These are phyloP conservation scores for Botrylloides violaceus DNA, from an alignment of 23 tunicate genomes.

Conservation along the genomic window DNA sequence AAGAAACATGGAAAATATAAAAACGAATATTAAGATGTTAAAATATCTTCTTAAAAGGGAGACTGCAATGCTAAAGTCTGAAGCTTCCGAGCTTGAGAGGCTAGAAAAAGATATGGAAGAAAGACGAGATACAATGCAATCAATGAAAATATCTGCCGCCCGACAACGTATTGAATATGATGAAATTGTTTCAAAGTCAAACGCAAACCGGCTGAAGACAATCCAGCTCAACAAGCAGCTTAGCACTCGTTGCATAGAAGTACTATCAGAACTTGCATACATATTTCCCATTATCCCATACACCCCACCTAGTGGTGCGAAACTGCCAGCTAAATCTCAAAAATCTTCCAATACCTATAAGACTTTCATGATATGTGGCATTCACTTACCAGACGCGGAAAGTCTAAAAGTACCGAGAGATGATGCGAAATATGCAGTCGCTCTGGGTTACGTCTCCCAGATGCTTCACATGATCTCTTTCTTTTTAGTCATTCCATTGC, in stretches of 20 bases:
- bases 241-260: conserved; percentile 29
- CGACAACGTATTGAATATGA: not conserved
- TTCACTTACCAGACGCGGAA: conserved; percentile 67
- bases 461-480: conserved; percentile 64
- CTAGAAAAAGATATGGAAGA: not conserved
- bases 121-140: not conserved
- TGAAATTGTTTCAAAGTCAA: not conserved
- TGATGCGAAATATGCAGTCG: conserved; percentile 45
- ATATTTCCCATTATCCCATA: conserved; percentile 47
- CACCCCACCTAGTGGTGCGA: not conserved
- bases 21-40: not conserved
- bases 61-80: not conserved
- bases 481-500: conserved; percentile 53
- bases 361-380: conserved; percentile 35
- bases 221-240: conserved; percentile 30
- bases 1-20: not conserved
- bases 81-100: not conserved
- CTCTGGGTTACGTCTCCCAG: conserved; percentile 65
- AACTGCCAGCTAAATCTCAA: not conserved
- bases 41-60: not conserved
- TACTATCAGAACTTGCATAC: conserved; percentile 54
- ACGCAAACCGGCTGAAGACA: conserved; percentile 11
- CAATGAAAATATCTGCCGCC: not conserved
- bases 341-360: not conserved
- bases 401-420: conserved; percentile 36